These are phyloP conservation scores for Pterophyllum scalare DNA, from an alignment of 2,113 vertebrate genomes.

Conservation along the genomic window DNA sequence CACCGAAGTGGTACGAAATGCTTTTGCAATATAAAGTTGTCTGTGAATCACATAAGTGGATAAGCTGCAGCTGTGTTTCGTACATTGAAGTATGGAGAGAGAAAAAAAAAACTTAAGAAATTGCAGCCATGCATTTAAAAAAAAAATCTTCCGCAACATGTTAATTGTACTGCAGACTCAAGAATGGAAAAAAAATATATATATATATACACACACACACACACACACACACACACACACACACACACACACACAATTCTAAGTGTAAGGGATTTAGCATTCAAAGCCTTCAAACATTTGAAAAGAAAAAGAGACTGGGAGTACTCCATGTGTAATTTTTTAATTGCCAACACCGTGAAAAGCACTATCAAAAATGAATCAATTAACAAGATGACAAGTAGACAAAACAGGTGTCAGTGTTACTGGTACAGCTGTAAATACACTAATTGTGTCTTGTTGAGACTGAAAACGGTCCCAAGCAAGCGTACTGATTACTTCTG, in stretches of 20 bases:
- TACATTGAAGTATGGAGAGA: background rate
- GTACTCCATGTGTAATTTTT: too few relatives aligned
- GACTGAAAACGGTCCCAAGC: background rate
- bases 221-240: too few relatives aligned
- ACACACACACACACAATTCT: too few relatives aligned
- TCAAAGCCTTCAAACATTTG: too few relatives aligned
- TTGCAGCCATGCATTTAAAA: background rate
- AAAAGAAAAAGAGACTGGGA: too few relatives aligned
- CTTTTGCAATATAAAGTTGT: conserved; percentile 10
- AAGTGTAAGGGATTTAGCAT: too few relatives aligned
- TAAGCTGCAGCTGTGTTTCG: background rate
- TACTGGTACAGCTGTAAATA: background rate
- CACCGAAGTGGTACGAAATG: background rate
- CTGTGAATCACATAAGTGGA: conserved; percentile 21
- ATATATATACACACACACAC: too few relatives aligned
- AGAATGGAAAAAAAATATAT: too few relatives aligned
- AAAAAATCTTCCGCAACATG: too few relatives aligned
- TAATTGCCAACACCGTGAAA: too few relatives aligned
- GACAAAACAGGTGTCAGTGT: background rate
- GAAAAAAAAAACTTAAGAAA: background rate
- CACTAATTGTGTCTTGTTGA: background rate
- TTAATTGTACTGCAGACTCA: background rate
- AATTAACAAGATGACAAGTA: background rate
- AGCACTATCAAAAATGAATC: background rate
- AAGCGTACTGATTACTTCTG: background rate